These are phyloP conservation scores for Colistium nudipinnis DNA, from an alignment of 2,113 vertebrate genomes.

Conservation along the genomic window DNA sequence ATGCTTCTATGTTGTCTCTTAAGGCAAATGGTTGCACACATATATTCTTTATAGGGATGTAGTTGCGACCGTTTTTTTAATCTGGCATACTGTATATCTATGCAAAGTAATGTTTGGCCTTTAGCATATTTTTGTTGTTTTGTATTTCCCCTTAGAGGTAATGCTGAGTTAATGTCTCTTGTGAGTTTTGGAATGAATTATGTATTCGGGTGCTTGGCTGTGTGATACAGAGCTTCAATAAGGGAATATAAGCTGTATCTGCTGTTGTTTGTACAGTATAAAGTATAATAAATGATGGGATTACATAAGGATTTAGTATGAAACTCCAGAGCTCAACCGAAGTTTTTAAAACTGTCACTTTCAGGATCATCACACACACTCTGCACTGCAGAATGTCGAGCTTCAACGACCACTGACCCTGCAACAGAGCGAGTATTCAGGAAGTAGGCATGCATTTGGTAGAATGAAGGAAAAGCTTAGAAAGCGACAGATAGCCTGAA, in stretches of 20 bases:
- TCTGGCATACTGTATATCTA: constrained; percentile 19
- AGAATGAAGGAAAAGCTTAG: constrained; percentile 46
- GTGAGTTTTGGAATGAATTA: constrained; percentile 47
- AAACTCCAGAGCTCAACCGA: too few species aligned
- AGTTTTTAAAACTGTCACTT: too few species aligned
- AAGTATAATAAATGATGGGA: too few species aligned
- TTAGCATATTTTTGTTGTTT: constrained; percentile 42
- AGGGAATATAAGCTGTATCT: neutral
- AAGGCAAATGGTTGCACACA: neutral
- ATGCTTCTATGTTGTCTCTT: neutral
- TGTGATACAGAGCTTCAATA: constrained; percentile 5
- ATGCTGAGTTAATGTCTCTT: constrained; percentile 44
- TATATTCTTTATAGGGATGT: constrained; percentile 21
- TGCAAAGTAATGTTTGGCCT: constrained; percentile 39
- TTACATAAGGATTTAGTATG: too few species aligned
- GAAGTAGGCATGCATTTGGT: constrained; percentile 57
- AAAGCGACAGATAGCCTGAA: constrained; percentile 66
- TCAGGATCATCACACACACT: constrained; percentile 32
- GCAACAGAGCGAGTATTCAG: constrained; percentile 48
- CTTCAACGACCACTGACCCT: constrained; percentile 64
- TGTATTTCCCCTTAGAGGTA: constrained; percentile 17
- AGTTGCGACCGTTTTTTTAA: neutral
- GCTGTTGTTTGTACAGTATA: constrained; percentile 1
- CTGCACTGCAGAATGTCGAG: constrained; percentile 37
- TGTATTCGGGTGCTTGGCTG: constrained; percentile 23